Evolutionary conservation across 2,888 invertebrate genomes (phyloP).

Genomic region (Xestoiulus laeticollis): DNA sequence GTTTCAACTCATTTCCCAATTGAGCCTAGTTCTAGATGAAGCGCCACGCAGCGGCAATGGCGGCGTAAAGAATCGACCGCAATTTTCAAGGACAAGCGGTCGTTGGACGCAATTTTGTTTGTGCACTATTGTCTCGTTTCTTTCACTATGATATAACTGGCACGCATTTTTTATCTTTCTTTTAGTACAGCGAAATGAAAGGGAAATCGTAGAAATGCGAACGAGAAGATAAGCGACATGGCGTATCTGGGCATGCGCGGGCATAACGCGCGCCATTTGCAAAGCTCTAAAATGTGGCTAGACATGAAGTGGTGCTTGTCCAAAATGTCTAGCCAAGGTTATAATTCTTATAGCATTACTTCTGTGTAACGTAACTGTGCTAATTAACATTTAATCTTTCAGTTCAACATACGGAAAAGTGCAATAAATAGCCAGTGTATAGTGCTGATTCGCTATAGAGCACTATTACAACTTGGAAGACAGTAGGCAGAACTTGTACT

Average conservation of each 20-base stretch:
- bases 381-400: no score
- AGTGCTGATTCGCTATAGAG: no score
- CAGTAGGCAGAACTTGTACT: no score
- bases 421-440: no score
- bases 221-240: not conserved
- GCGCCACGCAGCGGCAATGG: not conserved
- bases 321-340: no score
- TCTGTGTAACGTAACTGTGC: no score
- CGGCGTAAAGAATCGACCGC: not conserved
- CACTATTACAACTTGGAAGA: no score
- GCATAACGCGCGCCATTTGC: not conserved
- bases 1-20: no score
- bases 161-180: not conserved
- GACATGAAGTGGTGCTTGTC: no score
- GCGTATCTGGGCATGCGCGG: not conserved
- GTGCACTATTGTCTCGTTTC: not conserved
- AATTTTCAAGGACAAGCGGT: slow-evolving; percentile 9
- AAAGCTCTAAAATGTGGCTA: no score
- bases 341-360: no score
- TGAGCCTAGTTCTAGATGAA: not conserved
- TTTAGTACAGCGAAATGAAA: not conserved
- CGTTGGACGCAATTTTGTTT: slow-evolving; percentile 9
- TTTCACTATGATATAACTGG: not conserved
- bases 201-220: not conserved
- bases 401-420: no score